Conservation (phyloP, 2,888 invertebrate species). For the Fragum whitleyi region DNA sequence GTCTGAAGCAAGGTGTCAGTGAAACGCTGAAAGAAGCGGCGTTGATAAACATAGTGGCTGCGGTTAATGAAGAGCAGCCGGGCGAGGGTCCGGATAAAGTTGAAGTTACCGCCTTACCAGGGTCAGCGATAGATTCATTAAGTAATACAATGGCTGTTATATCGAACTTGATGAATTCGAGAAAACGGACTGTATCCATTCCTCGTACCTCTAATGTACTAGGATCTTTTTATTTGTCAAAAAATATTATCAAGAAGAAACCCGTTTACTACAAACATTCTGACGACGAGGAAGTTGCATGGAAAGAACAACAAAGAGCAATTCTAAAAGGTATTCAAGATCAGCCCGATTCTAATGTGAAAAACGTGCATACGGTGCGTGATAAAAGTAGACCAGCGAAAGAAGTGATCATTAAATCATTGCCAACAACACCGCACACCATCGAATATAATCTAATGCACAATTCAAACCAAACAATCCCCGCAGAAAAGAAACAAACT, state of each 20-base stretch:
- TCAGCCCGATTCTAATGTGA: slow-evolving; percentile 13
- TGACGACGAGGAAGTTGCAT: slow-evolving; percentile 52
- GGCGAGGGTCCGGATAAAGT: neutral
- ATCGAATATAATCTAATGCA: slow-evolving; percentile 19
- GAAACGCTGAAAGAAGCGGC: slow-evolving; percentile 72
- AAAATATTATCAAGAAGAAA: slow-evolving; percentile 64
- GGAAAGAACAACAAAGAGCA: slow-evolving; percentile 16
- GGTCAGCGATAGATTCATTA: slow-evolving; percentile 35
- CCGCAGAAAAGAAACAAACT: neutral
- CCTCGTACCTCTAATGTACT: slow-evolving; percentile 60
- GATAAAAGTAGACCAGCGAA: slow-evolving; percentile 35
- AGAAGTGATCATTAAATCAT: slow-evolving; percentile 13
- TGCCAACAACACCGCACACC: slow-evolving; percentile 10
- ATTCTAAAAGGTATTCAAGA: slow-evolving; percentile 10
- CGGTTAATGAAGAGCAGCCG: slow-evolving; percentile 66
- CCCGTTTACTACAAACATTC: slow-evolving; percentile 71
- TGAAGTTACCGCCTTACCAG: slow-evolving; percentile 18
- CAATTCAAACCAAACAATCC: neutral
- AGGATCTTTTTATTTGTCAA: slow-evolving; percentile 53
- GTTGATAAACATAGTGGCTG: slow-evolving; percentile 77
- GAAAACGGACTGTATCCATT: slow-evolving; percentile 65
- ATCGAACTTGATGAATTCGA: slow-evolving; percentile 60
- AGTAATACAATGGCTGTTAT: slow-evolving; percentile 56
- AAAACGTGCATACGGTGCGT: neutral
- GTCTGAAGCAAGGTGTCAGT: slow-evolving; percentile 40